Conservation (phyloP, 1,140 invertebrate species). For the Ganaspis sp. region DNA sequence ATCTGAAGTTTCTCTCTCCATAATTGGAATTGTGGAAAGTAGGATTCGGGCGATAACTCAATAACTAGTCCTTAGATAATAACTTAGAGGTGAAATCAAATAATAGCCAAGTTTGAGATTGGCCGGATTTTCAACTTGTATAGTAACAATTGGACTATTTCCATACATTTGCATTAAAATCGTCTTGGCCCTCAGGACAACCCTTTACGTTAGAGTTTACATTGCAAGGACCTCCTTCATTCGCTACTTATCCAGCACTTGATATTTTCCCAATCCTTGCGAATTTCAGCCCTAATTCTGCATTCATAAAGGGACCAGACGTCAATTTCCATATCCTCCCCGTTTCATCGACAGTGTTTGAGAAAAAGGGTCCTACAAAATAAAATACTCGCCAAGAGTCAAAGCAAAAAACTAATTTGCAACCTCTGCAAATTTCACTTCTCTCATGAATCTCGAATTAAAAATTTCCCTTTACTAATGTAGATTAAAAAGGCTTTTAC, state of each 20-base stretch:
- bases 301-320: not conserved
- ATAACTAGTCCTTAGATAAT: not conserved
- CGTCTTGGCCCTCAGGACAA: slow-evolving; percentile 5
- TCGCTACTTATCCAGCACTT: slow-evolving; percentile 39
- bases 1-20: not conserved
- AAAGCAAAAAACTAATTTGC: not conserved
- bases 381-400: not conserved
- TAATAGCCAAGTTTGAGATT: not conserved
- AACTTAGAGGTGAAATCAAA: slow-evolving; percentile 6
- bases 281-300: slow-evolving; percentile 13
- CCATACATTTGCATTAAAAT: slow-evolving; percentile 28
- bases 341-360: not conserved
- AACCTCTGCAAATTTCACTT: not conserved
- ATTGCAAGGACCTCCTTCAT: not conserved
- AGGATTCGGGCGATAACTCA: not conserved
- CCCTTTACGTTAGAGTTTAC: not conserved
- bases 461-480: too few relatives aligned
- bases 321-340: not conserved
- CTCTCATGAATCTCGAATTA: too few relatives aligned
- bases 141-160: slow-evolving; percentile 22
- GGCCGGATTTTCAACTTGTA: not conserved
- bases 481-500: too few relatives aligned
- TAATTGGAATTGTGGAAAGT: not conserved
- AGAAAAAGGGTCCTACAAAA: not conserved
- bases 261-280: slow-evolving; percentile 48